phyloP scores from a whole-genome alignment of 2,113 vertebrate species.

The Alligator mississippiensis region DNA sequence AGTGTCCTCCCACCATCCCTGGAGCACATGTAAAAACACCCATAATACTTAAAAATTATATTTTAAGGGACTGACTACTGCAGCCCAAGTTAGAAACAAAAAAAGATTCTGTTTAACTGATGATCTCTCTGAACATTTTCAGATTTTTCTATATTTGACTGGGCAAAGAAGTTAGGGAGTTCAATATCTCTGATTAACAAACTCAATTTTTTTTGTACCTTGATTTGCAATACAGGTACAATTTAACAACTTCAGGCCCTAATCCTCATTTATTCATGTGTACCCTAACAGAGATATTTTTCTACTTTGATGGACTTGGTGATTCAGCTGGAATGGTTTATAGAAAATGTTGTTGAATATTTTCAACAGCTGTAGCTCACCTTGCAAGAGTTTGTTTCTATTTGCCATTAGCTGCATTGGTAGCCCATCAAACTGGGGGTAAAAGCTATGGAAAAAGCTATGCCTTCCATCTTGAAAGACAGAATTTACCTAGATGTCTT shows the following conservation, averaged over 20 bases:
- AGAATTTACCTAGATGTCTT: neutral
- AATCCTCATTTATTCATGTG: neutral
- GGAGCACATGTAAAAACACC: too few relatives aligned
- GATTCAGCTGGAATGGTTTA: slow-evolving; percentile 11
- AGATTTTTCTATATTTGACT: neutral
- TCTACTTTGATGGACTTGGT: neutral
- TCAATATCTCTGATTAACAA: neutral
- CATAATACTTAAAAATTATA: slow-evolving; percentile 1
- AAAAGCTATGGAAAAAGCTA: neutral
- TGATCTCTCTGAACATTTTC: slow-evolving; percentile 18
- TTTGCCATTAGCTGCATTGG: slow-evolving; percentile 1
- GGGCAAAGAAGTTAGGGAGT: too few relatives aligned
- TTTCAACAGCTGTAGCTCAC: slow-evolving; percentile 18
- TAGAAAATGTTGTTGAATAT: slow-evolving; percentile 18
- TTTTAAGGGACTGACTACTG: neutral
- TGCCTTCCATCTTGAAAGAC: neutral
- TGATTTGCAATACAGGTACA: neutral
- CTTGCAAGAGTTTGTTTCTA: slow-evolving; percentile 25
- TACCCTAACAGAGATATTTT: neutral
- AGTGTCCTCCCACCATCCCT: too few relatives aligned
- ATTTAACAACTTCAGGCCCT: neutral
- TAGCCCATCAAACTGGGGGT: neutral
- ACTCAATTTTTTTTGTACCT: neutral
- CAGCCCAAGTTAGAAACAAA: neutral
- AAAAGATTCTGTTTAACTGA: neutral